A percentile compares a stretch with the other conserved stretches of the same genome.
Evolutionary conservation across 2,888 invertebrate species (phyloP).

Genomic region (Pristionchus exspectatus): DNA sequence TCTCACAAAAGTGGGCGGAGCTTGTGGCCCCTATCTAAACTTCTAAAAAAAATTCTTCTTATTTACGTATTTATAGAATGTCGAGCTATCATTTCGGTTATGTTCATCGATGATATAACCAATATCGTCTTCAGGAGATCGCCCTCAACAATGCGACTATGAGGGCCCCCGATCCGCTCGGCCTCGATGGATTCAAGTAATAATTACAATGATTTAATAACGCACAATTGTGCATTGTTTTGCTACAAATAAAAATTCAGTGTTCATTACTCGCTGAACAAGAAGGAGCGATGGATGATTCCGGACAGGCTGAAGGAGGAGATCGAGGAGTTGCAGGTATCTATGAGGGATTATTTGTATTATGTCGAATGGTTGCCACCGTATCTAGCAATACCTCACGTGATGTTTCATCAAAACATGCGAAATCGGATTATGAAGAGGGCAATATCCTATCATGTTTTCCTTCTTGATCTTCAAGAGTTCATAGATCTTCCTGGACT

Average conservation of each 20-base stretch:
- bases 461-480: not conserved
- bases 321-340: slow-evolving; percentile 31
- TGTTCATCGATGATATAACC: too few species aligned
- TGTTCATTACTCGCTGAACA: slow-evolving; percentile 23
- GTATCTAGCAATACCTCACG: not conserved
- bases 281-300: slow-evolving; percentile 40
- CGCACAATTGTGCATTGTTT: too few species aligned
- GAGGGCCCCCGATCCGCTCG: not conserved
- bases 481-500: not conserved
- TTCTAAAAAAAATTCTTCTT: too few species aligned
- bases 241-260: not conserved
- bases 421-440: not conserved
- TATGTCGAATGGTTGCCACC: too few species aligned
- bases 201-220: not conserved
- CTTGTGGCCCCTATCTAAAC: too few species aligned
- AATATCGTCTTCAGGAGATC: too few species aligned
- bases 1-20: too few species aligned
- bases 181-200: slow-evolving; percentile 13
- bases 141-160: not conserved
- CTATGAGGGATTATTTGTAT: not conserved
- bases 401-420: not conserved
- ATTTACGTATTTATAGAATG: too few species aligned
- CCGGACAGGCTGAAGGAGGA: not conserved
- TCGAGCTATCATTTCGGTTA: too few species aligned
- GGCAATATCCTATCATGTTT: not conserved